Evolutionary conservation across 2,888 invertebrate species (phyloP), one percentile per base, ranked within the genome.

Genomic region (Terebella lapidaria): DNA sequence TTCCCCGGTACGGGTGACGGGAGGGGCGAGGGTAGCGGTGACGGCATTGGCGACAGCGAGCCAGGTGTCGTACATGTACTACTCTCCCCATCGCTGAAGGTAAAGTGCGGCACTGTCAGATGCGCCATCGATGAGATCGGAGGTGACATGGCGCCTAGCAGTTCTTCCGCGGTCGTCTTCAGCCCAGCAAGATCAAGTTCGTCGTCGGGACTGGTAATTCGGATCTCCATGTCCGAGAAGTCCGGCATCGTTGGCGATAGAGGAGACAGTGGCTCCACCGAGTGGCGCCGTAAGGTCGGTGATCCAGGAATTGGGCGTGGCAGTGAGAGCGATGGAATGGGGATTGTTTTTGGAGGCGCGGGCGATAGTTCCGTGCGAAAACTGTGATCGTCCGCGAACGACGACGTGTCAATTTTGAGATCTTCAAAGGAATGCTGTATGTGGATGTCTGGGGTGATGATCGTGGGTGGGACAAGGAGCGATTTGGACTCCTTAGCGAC

Each of bases 41-140:
- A n/a, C n/a, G n/a, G n/a, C n/a, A n/a, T n/a, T 3, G 47, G 56
- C 15, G 26, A 18, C 46, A 60, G 60, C 18, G 58, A 47, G 24
- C 59, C 56, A 26, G 67, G 62, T 10, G 66, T 64, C 26, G 66
- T 54, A 29, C 52, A 51, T 1, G 58, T 42, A 27, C 60, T 62
- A 55, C 59, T 56, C 10, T 61, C 63, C 10, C 60, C 62, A 51
- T 64, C 63, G 42, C 26, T 52, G 54, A 61, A 29, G 2, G 20
- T 20, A 46, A 53, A 45, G 22, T 30, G 22, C 2, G 61, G 57
- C 4, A 61, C 61, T 27, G 29, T 51, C 24, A 1, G 52, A 25
- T 25, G 25, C 3, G 51, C 24, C 51, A 49, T 57, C 22, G 57
- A 20, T 22, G 30, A 45, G 2, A 52, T 20, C 24, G 47, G 46